These are phyloP conservation scores for Drosophila erecta DNA, from an alignment of 1,140 invertebrate species.

Conservation along the genomic window DNA sequence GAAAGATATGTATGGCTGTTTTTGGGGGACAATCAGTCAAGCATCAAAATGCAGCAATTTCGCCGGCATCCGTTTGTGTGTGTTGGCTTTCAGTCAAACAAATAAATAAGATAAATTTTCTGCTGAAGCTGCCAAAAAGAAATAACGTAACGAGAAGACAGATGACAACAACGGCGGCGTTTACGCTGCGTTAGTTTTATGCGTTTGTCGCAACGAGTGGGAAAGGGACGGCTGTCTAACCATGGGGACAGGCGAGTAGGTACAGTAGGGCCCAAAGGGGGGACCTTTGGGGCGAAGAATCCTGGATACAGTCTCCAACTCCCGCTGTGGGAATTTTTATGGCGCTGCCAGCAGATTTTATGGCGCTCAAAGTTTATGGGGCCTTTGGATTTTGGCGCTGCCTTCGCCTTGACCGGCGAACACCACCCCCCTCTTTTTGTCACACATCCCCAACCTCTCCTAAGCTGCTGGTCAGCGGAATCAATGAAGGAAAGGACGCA, in stretches of 20 bases:
- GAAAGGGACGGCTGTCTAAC: conserved; percentile 13
- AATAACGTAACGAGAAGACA: conserved; percentile 49
- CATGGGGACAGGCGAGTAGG: background rate
- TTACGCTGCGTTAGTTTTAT: conserved; percentile 83
- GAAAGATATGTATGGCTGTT: background rate
- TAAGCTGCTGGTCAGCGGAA: conserved; percentile 63
- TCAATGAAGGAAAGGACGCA: conserved; percentile 62
- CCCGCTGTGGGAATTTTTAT: conserved; percentile 81
- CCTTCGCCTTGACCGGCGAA: conserved; percentile 35
- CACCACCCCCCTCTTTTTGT: conserved; percentile 1
- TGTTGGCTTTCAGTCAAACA: conserved; percentile 71
- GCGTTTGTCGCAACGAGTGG: conserved; percentile 51
- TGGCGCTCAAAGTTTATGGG: conserved; percentile 84
- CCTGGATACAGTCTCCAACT: conserved; percentile 40
- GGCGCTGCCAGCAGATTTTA: conserved; percentile 82
- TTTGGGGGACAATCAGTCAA: conserved; percentile 66
- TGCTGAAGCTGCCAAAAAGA: conserved; percentile 71
- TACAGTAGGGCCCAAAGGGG: conserved; percentile 24
- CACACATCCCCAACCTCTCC: background rate
- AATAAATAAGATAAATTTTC: conserved; percentile 80
- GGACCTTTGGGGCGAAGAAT: background rate
- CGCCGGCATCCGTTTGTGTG: conserved; percentile 25
- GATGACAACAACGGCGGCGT: conserved; percentile 52
- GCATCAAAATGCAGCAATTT: conserved; percentile 77
- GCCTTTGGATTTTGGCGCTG: conserved; percentile 68